These are phyloP conservation scores for Eleginops maclovinus DNA, from an alignment of 2,113 vertebrate genomes.

Conservation along the genomic window DNA sequence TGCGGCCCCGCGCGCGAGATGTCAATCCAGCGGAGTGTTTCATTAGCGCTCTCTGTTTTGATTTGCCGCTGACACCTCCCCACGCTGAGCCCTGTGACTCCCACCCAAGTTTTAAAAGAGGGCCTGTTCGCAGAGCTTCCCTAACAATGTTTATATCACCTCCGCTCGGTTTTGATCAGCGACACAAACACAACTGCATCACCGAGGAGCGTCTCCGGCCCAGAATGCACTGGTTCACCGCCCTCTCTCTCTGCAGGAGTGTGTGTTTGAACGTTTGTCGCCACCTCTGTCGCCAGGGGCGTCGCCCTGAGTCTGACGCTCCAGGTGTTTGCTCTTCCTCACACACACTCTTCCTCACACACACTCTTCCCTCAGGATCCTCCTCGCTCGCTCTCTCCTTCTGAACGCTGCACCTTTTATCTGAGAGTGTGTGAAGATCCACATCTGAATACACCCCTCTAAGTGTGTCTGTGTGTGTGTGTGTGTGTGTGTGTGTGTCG, in stretches of 20 bases:
- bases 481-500: conserved; percentile 22
- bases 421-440: conserved; percentile 78
- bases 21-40: conserved; percentile 78
- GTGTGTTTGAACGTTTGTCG: conserved; percentile 77
- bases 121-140: conserved; percentile 69
- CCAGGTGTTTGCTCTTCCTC: conserved; percentile 83
- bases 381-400: conserved; percentile 70
- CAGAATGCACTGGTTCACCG: conserved; percentile 50
- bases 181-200: conserved; percentile 75
- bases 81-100: conserved; percentile 71
- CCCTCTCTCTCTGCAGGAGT: conserved; percentile 37
- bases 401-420: conserved; percentile 78
- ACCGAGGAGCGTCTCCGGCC: conserved; percentile 67
- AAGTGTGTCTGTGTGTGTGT: conserved; percentile 52
- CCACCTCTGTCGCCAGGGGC: conserved; percentile 83
- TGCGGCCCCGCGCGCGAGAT: conserved; percentile 65
- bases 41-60: conserved; percentile 77
- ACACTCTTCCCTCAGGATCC: conserved; percentile 78
- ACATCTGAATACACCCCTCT: conserved; percentile 76
- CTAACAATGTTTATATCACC: conserved; percentile 81
- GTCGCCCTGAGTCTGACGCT: conserved; percentile 82
- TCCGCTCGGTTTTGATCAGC: conserved; percentile 76
- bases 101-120: conserved; percentile 72
- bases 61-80: conserved; percentile 75
- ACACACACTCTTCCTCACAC: conserved; percentile 63